Evolutionary conservation across 2,113 vertebrate species (phyloP).

Genomic region (Nothobranchius kuhntae): DNA sequence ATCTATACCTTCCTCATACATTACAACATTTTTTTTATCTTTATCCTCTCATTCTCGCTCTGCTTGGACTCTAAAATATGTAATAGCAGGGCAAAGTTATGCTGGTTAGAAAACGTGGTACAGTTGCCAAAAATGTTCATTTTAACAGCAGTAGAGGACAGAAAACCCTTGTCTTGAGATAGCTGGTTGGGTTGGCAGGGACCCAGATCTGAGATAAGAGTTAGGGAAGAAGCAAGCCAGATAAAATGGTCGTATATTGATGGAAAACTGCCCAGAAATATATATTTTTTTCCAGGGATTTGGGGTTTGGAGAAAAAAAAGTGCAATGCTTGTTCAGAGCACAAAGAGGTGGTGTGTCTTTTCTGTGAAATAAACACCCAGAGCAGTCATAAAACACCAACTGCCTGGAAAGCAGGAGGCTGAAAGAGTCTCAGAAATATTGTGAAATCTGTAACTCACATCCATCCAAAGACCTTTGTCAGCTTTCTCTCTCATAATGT

Average conservation of each 20-base stretch:
- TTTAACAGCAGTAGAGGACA: conserved; percentile 33
- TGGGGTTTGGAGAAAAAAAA: conserved; percentile 40
- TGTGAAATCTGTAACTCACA: conserved; percentile 25
- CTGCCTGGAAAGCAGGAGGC: conserved; percentile 28
- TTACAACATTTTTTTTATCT: conserved; percentile 60
- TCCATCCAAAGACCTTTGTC: conserved; percentile 22
- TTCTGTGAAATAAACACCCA: conserved; percentile 43
- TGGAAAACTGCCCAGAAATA: conserved; percentile 63
- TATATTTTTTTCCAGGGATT: conserved; percentile 59
- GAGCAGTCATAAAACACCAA: conserved; percentile 48
- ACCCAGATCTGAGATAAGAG: conserved; percentile 46
- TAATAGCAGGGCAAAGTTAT: conserved; percentile 22
- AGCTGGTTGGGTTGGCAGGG: conserved; percentile 48
- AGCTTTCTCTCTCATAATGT: conserved; percentile 24
- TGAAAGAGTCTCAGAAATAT: conserved; percentile 37
- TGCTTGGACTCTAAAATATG: conserved; percentile 34
- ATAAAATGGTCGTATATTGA: conserved; percentile 45
- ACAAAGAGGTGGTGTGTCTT: not conserved
- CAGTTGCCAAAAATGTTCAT: conserved; percentile 16
- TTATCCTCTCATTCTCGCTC: conserved; percentile 25
- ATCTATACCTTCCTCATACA: conserved; percentile 44
- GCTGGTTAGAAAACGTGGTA: conserved; percentile 29
- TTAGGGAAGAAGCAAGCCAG: conserved; percentile 37
- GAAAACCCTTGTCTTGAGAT: conserved; percentile 33
- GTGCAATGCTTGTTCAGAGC: conserved; percentile 38